These are phyloP conservation scores for Ivindomyrus marchei DNA, from an alignment of 2,113 vertebrate species.

Conservation along the genomic window DNA sequence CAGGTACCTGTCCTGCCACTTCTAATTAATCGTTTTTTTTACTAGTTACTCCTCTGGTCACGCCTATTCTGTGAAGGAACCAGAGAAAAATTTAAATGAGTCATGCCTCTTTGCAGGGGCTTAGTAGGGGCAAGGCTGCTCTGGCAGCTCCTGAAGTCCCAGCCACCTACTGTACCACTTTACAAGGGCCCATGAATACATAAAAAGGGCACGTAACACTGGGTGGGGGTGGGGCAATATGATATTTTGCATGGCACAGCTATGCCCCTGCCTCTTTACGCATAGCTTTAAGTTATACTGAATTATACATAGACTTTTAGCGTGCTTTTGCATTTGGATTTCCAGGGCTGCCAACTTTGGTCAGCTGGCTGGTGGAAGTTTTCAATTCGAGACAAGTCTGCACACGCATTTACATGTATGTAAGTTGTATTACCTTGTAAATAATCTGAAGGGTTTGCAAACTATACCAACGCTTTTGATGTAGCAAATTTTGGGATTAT, in stretches of 20 bases:
- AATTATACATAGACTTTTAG: neutral
- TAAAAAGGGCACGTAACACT: neutral
- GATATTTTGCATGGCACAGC: neutral
- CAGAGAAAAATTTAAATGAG: neutral
- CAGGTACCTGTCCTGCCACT: neutral
- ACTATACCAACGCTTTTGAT: neutral
- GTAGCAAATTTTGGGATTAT: neutral
- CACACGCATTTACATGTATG: neutral
- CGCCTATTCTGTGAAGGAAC: neutral
- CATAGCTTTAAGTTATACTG: neutral
- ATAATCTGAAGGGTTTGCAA: neutral
- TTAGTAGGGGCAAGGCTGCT: neutral
- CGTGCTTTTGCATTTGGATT: neutral
- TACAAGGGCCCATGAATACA: neutral
- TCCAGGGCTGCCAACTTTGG: no score
- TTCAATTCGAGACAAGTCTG: neutral
- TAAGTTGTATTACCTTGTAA: neutral
- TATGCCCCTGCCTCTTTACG: neutral
- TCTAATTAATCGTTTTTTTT: neutral
- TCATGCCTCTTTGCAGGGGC: neutral
- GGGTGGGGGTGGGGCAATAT: neutral
- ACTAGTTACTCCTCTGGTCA: neutral
- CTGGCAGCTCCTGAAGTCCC: neutral
- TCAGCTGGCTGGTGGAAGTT: neutral
- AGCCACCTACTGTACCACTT: neutral